Evolutionary conservation across 2,113 vertebrate genomes (phyloP), one percentile per base, ranked within the genome.

Genomic region (Prietella phreatophila): DNA sequence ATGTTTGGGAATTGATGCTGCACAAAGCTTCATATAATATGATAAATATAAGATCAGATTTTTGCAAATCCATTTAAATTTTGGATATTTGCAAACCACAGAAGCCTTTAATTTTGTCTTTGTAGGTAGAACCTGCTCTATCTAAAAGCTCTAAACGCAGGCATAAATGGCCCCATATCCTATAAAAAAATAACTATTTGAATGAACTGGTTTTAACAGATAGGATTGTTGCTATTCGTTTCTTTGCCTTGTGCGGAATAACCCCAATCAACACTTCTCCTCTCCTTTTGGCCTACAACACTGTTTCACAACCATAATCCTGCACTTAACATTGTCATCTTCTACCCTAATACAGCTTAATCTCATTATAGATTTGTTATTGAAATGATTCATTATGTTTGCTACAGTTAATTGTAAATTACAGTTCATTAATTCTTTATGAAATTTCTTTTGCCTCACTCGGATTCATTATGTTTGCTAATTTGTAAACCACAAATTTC

Each of bases 341-440:
- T 33, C 5, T 56, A 56, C 1, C 17, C 3, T 3, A 30, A 30
- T 80, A 27, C 15, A 56, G 19, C 14, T 5, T 30, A 56, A 80
- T 33, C 78, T 56, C 27, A 56, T 33, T 80, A 33, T 30, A 33
- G 50, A 79, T 8, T 1, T 79, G 27, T 80, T 56, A 33, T 8
- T 56, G 78, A 80, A 79, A 80, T 56, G 50, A 55, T 80, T 42
- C 39, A 75, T 56, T 50, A 27, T 56, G n/a, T 80, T 80, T 56
- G 50, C 78, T 80, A 27, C 17, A 27, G 50, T 56, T 53, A 42
- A 42, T 42, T 42, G 36, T 75, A 75, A 55, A n/a, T 79, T 55
- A 79, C 76, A 53, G 47, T 55, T 79, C 25, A 79, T 80, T 80
- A 56, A 50, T 75, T 75, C 71, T 13, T 20, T 75, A 25, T 39